Base-by-base conservation (phyloP, 2,797 vertebrate genomes). In the Myotis myotis region DNA sequence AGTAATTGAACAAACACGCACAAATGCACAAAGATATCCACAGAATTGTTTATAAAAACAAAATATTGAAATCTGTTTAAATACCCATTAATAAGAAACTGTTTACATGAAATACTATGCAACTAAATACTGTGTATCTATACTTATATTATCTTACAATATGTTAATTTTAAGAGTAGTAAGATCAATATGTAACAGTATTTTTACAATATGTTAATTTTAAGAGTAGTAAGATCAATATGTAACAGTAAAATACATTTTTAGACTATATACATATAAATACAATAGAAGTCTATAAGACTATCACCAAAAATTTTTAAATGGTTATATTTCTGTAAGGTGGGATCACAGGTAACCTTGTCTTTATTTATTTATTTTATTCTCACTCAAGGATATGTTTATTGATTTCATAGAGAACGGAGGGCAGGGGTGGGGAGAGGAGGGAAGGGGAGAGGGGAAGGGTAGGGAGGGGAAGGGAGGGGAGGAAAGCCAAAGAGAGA, bases 51-150 rank as follows among this genome's bases (percentile, higher is more conserved):
- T 71, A 82, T 64, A 44, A 91, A 95, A 94, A 75, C 13, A 83
- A 95, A 93, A 89, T 68, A 94, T 0, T 72, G n/a, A 81, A 92
- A 81, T 60, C 16, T 71, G n/a, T 25, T 78, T 85, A 87, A 93
- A 85, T 9, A 86, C 8, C 25, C 41, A 86, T 75, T 87, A 82
- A 72, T 38, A 93, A 90, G 12, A 22, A 82, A 57, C 3, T 80
- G 2, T 2, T 72, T 83, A 88, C 1, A 75, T 44, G n/a, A 96
- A 78, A 75, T 36, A 57, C 64, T 89, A 89, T 7, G 8, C 22
- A 95, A 82, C 68, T 89, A 83, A 82, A 91, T 53, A 74, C 5
- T 57, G 3, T 38, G 8, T 57, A 89, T 47, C 8, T 64, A 19
- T 15, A 51, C 33, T 80, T 85, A 55, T 71, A 62, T 28, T 38